Evolutionary conservation across 2,797 vertebrate species (phyloP).

Genomic region (Lepus townsendii): DNA sequence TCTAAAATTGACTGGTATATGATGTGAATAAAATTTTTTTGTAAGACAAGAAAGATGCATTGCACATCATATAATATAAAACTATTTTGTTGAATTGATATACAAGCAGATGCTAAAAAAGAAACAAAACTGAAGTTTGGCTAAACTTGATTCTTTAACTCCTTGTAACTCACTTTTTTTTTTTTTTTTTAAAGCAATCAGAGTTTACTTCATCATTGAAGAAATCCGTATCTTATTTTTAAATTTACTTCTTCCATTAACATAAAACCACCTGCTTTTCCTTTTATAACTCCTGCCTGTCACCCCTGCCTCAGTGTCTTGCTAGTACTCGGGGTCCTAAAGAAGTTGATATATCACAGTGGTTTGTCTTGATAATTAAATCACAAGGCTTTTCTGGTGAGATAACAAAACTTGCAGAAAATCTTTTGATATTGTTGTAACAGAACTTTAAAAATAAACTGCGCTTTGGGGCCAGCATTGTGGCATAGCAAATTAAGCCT

Average conservation of each 20-base stretch:
- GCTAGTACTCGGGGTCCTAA: neutral
- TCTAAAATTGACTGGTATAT: neutral
- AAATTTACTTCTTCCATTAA: neutral
- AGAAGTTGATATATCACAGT: slow-evolving; percentile 14
- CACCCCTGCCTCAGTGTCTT: neutral
- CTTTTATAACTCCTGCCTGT: neutral
- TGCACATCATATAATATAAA: neutral
- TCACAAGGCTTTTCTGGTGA: neutral
- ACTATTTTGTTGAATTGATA: slow-evolving; percentile 22
- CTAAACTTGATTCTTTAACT: slow-evolving; percentile 16
- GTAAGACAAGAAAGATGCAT: neutral
- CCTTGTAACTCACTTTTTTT: neutral
- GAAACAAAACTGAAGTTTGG: slow-evolving; percentile 2
- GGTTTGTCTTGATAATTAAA: neutral
- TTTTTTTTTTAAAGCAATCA: neutral
- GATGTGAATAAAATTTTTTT: neutral
- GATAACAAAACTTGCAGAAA: slow-evolving; percentile 1
- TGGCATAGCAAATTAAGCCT: too few relatives aligned
- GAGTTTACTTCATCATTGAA: slow-evolving; percentile 20
- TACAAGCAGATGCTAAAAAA: neutral
- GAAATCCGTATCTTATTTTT: slow-evolving; percentile 2
- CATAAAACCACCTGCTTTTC: neutral
- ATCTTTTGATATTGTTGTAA: slow-evolving; percentile 37
- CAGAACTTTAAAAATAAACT: slow-evolving; percentile 44
- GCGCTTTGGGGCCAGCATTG: neutral